phyloP scores from a whole-genome alignment of 2,888 invertebrate genomes.

The Philonicus albiceps region DNA sequence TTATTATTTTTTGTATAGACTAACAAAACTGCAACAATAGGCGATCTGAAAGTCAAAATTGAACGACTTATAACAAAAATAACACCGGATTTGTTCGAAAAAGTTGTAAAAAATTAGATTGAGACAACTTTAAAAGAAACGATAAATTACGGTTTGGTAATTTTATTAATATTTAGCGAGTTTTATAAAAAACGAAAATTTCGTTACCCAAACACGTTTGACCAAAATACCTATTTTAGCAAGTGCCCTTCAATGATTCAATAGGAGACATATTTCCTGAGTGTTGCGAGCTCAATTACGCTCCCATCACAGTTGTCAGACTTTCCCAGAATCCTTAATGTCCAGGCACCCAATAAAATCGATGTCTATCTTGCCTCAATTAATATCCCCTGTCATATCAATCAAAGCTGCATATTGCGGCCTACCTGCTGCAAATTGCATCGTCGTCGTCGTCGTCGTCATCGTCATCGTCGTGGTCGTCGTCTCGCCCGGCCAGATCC shows the following conservation, averaged over 20 bases:
- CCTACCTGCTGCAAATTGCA: not conserved
- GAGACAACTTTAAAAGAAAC: no score
- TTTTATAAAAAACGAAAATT: not conserved
- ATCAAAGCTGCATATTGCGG: not conserved
- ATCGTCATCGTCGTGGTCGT: no score
- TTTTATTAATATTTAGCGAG: no score
- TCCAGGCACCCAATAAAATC: not conserved
- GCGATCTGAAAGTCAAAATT: no score
- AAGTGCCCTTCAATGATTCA: not conserved
- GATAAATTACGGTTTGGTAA: no score
- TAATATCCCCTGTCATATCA: not conserved
- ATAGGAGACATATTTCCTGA: not conserved
- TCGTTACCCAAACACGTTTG: not conserved
- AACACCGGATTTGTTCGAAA: no score
- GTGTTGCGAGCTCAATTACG: not conserved
- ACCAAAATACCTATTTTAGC: not conserved
- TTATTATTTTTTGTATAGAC: no score
- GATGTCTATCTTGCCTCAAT: not conserved
- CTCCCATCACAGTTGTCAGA: not conserved
- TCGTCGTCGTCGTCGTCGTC: not conserved
- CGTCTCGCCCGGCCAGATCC: not conserved
- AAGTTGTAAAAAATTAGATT: no score
- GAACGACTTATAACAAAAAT: no score
- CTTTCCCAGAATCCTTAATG: not conserved
- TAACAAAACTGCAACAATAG: no score